Evolutionary conservation across 1,140 invertebrate species (phyloP).

Genomic region (Wasmannia auropunctata): DNA sequence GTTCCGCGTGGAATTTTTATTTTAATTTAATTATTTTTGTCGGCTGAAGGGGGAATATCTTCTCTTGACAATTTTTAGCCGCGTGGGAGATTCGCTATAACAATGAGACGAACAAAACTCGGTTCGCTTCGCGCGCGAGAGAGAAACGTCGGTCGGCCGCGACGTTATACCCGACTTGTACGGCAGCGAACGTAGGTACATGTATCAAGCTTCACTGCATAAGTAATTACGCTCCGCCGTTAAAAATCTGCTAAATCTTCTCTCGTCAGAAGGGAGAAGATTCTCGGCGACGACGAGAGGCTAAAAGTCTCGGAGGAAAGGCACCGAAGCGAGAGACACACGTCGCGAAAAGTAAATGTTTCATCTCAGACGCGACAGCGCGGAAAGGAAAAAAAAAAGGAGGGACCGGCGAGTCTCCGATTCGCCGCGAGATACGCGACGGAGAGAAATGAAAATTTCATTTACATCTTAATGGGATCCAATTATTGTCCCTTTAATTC

Average conservation of each 20-base stretch:
- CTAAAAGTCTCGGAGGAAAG: not conserved
- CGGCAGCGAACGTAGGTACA: conserved; percentile 19
- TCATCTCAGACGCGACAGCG: not conserved
- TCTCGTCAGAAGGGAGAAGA: not conserved
- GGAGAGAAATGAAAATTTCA: not conserved
- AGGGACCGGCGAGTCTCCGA: not conserved
- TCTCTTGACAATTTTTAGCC: not conserved
- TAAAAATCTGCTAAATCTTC: conserved; percentile 35
- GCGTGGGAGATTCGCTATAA: conserved; percentile 1
- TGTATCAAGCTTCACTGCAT: conserved; percentile 42
- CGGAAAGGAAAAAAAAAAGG: not conserved
- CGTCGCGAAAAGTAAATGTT: conserved; percentile 13
- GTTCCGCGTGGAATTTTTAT: not conserved
- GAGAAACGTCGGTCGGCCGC: not conserved
- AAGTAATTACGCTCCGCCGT: conserved; percentile 39
- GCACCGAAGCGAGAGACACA: not conserved
- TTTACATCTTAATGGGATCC: conserved; percentile 35
- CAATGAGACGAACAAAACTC: conserved; percentile 22
- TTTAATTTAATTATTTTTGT: conserved; percentile 11
- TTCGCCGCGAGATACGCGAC: not conserved
- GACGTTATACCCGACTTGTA: not conserved
- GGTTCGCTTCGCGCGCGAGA: not conserved
- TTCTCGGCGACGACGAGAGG: not conserved
- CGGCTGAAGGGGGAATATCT: not conserved
- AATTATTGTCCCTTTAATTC: conserved; percentile 8